Evolutionary conservation across 2,888 invertebrate species (phyloP), one percentile per base, ranked within the genome.

Genomic region (Neoascia interrupta): DNA sequence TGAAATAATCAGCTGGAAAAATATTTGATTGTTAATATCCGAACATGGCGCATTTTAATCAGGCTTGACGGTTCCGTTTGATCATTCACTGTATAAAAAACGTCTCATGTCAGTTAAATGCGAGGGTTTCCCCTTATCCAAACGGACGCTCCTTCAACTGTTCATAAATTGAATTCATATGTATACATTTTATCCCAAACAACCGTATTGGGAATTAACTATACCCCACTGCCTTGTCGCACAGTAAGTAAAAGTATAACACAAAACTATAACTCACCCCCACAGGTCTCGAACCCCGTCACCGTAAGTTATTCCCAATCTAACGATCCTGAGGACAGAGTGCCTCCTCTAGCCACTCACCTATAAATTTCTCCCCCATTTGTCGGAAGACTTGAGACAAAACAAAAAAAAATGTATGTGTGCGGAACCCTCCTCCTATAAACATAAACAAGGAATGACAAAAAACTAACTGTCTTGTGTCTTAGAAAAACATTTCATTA

Each of bases 401-500:
- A 10, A 31, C 28, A 1, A 16, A 54, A 39, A 61, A 47, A 23
- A 37, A 58, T 8, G n/a, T 31, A 31, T n/a, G 21, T n/a, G 28
- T 72, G 56, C 64, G 66, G n/a, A 66, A 66, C 73, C 66, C 37
- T 31, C 66, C 56, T 63, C 26, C 70, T 10, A 13, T 8, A 68
- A 60, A 41, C 37, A 75, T 70, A 75, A 75, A 75, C 69, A 69
- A 69, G 28, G 31, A 47, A 69, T 54, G 74, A 74, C 74, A 69
- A 74, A 68, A 66, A 66, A 58, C 41, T 43, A 66, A 73, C 66
- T 64, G 58, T 73, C 68, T 54, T 68, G 19, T 74, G 70, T 63
- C 61, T 75, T 63, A 56, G 69, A 28, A 69, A 74, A 68, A 74
- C 73, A 74, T 74, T 68, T 68, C 68, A 74, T 72, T 58, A 74